Conservation (phyloP, 2,888 invertebrate genomes). For the Syritta pipiens region DNA sequence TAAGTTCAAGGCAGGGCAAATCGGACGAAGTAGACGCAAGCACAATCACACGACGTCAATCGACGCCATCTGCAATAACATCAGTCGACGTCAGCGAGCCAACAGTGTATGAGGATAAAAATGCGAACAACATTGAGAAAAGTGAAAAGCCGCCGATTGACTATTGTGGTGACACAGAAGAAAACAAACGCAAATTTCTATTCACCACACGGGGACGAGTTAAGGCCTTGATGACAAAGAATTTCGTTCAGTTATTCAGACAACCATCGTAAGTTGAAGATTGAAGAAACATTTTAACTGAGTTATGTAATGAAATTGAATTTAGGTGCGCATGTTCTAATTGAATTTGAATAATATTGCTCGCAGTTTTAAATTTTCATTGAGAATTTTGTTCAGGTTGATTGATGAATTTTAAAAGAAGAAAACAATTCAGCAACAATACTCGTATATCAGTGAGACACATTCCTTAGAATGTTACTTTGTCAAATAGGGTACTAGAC, state of each 20-base stretch:
- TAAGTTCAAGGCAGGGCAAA: slow-evolving; percentile 83
- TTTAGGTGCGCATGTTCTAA: neutral
- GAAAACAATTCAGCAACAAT: too few relatives aligned
- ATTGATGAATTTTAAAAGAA: too few relatives aligned
- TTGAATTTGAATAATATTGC: too few relatives aligned
- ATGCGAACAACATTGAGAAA: slow-evolving; percentile 67
- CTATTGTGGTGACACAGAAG: slow-evolving; percentile 57
- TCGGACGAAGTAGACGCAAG: slow-evolving; percentile 75
- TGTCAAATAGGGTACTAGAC: too few relatives aligned
- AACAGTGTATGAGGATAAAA: slow-evolving; percentile 47
- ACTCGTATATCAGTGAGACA: too few relatives aligned
- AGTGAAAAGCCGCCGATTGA: slow-evolving; percentile 71
- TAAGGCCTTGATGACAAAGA: slow-evolving; percentile 86
- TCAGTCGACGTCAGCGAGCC: slow-evolving; percentile 75
- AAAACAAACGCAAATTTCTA: slow-evolving; percentile 74
- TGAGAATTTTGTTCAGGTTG: too few relatives aligned
- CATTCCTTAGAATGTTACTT: too few relatives aligned
- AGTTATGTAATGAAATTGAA: neutral
- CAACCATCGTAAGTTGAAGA: slow-evolving; percentile 84
- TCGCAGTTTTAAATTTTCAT: too few relatives aligned
- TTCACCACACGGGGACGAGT: slow-evolving; percentile 80
- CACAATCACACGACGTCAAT: slow-evolving; percentile 64
- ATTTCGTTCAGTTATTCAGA: slow-evolving; percentile 84
- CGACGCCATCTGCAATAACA: slow-evolving; percentile 72
- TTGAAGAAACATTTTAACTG: neutral